phyloP scores from a whole-genome alignment of 2,113 vertebrate genomes.

The Polyodon spathula region DNA sequence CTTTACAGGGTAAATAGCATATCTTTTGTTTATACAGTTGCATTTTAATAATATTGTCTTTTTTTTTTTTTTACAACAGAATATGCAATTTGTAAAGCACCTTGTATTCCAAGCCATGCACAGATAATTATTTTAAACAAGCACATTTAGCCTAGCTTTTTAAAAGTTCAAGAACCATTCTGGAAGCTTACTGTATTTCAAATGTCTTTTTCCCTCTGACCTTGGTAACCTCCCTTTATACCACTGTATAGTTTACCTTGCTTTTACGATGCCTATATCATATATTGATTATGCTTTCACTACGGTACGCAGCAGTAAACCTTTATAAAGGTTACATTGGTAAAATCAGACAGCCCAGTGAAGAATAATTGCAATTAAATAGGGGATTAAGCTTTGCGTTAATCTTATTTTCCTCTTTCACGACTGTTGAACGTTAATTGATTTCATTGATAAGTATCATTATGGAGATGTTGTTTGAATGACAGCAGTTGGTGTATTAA shows the following conservation, averaged over 20 bases:
- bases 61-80: constrained; percentile 16
- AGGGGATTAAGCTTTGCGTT: background rate
- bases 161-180: constrained; percentile 52
- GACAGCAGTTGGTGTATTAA: background rate
- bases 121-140: no score
- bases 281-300: no score
- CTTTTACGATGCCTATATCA: no score
- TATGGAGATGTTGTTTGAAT: background rate
- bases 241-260: no score
- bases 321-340: background rate
- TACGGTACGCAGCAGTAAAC: background rate
- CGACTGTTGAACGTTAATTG: no score
- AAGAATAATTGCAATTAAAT: background rate
- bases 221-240: no score
- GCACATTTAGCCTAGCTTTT: no score
- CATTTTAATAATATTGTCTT: background rate
- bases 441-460: no score
- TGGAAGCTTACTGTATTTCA: background rate
- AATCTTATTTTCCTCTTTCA: no score
- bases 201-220: background rate
- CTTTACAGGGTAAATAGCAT: constrained; percentile 62
- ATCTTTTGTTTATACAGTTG: background rate
- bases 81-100: no score
- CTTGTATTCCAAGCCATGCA: no score
- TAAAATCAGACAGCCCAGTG: background rate